Conservation (phyloP, 2,113 vertebrate species). For the Neolamprologus caudopunctatus region DNA sequence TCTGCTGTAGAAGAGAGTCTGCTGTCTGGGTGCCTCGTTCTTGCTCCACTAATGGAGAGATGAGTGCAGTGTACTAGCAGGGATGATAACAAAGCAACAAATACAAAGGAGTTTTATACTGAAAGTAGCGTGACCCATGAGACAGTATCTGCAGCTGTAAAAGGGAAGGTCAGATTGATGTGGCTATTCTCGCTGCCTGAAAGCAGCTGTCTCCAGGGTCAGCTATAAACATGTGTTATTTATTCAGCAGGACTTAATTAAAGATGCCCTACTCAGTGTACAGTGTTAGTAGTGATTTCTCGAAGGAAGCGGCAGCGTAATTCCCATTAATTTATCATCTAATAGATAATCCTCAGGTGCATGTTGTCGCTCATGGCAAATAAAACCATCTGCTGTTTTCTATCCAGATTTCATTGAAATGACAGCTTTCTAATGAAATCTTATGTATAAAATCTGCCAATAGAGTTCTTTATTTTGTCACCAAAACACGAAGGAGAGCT, state of each 20-base stretch:
- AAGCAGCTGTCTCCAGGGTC: conserved; percentile 18
- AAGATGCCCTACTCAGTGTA: conserved; percentile 29
- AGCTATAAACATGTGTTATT: conserved; percentile 35
- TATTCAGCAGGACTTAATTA: conserved; percentile 51
- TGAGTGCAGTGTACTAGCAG: background rate
- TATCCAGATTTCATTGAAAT: conserved; percentile 24
- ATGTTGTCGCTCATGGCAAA: background rate
- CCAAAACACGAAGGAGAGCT: background rate
- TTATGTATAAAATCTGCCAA: background rate
- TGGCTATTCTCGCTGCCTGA: background rate
- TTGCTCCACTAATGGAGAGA: conserved; percentile 22
- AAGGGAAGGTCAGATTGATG: conserved; percentile 32
- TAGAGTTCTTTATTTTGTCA: background rate
- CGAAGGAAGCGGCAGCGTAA: conserved; percentile 23
- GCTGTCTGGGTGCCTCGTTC: background rate
- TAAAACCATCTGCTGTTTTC: conserved; percentile 54
- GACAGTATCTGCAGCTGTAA: background rate
- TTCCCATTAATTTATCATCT: conserved; percentile 54
- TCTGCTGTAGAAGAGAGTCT: background rate
- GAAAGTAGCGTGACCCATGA: background rate
- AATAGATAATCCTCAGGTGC: conserved; percentile 56
- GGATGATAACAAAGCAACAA: conserved; percentile 7
- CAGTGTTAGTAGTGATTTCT: conserved; percentile 48
- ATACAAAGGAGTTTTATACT: conserved; percentile 7
- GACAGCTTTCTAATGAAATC: conserved; percentile 26